Percentiles rank a stretch among this genome's conserved stretches.
Conservation (phyloP, 2,888 invertebrate species). For the Melanophora roralis region DNA sequence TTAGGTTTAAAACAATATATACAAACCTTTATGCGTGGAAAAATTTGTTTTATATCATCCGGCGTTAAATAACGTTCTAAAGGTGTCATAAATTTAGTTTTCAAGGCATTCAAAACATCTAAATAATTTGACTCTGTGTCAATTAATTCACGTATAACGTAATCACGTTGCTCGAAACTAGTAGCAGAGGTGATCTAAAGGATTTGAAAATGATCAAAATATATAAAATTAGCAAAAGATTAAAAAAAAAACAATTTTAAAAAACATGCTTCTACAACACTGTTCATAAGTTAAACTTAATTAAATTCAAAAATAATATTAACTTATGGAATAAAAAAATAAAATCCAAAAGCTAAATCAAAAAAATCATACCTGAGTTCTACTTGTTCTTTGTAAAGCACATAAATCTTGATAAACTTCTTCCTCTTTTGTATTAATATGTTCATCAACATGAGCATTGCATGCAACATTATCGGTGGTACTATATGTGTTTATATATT, state of each 20-base stretch:
- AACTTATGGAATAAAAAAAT: conserved; percentile 8
- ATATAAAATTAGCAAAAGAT: background rate
- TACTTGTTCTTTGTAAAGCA: conserved; percentile 81
- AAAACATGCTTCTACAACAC: no score
- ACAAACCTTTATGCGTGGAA: conserved; percentile 94
- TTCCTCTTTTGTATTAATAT: conserved; percentile 83
- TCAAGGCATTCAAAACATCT: conserved; percentile 91
- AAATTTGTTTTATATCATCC: conserved; percentile 88
- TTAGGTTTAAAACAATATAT: background rate
- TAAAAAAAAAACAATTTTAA: no score
- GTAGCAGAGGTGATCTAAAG: conserved; percentile 77
- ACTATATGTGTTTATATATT: conserved; percentile 77
- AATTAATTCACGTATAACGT: conserved; percentile 93
- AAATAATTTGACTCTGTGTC: conserved; percentile 99
- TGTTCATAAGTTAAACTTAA: background rate
- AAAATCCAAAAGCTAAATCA: conserved; percentile 28
- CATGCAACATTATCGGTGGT: conserved; percentile 79
- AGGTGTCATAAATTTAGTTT: conserved; percentile 87
- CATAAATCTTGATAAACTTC: conserved; percentile 97
- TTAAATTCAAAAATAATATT: conserved; percentile 33
- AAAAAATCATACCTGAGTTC: conserved; percentile 77
- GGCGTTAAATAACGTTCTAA: conserved; percentile 84
- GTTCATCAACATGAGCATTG: conserved; percentile 76
- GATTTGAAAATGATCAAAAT: background rate
- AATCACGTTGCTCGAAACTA: conserved; percentile 91